Evolutionary conservation across 2,113 vertebrate species (phyloP).

Genomic region (Sylvia atricapilla): DNA sequence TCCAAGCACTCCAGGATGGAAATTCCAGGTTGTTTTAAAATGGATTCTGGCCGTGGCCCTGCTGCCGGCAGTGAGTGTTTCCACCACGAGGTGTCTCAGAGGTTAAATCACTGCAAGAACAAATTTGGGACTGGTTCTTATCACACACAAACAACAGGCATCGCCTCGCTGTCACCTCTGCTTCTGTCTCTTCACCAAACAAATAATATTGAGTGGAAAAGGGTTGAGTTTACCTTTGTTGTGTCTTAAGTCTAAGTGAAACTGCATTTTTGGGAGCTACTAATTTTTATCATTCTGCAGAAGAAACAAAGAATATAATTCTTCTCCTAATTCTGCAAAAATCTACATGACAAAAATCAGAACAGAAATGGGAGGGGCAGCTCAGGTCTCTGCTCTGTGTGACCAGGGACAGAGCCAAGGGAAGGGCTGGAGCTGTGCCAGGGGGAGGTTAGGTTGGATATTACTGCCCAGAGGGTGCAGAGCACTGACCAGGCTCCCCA

Average conservation of each 20-base stretch:
- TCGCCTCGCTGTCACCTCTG: fast-evolving
- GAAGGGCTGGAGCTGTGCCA: background rate
- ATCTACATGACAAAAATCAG: background rate
- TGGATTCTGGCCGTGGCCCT: background rate
- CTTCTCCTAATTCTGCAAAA: background rate
- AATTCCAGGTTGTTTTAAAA: conserved; percentile 1
- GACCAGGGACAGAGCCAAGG: background rate
- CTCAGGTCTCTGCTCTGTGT: background rate
- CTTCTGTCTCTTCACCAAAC: background rate
- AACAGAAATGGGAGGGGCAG: background rate
- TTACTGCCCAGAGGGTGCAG: background rate
- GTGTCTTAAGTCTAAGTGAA: background rate
- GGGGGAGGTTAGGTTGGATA: background rate
- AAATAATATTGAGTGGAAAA: background rate
- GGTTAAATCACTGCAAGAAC: conserved; percentile 12
- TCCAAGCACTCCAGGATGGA: background rate
- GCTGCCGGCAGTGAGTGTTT: conserved; percentile 34
- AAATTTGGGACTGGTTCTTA: background rate
- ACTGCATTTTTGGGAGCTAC: background rate
- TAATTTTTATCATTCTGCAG: background rate
- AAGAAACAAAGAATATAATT: background rate
- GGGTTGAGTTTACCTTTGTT: background rate
- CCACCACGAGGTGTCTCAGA: conserved; percentile 77
- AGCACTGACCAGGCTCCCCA: background rate
- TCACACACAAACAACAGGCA: background rate